These are phyloP conservation scores for Napeogenes inachia DNA, from an alignment of 2,888 invertebrate species.

Conservation along the genomic window DNA sequence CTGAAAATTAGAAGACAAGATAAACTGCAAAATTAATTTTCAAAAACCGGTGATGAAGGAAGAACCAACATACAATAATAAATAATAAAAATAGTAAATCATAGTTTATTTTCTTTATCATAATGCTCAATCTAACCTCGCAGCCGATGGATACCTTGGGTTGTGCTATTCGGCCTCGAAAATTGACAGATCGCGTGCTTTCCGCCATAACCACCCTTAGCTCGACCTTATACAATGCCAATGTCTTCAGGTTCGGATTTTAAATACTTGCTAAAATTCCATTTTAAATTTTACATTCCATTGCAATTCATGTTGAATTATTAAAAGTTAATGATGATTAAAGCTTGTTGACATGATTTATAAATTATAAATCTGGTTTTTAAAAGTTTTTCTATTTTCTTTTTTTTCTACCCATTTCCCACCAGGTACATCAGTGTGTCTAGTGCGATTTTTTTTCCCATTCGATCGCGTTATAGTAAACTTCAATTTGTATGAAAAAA, in stretches of 20 bases:
- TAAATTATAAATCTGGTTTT: too few species aligned
- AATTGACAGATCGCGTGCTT: slow-evolving; percentile 60
- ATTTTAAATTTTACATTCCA: neutral
- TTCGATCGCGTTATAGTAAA: too few species aligned
- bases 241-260: slow-evolving; percentile 34
- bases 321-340: too few species aligned
- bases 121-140: slow-evolving; percentile 31
- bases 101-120: slow-evolving; percentile 28
- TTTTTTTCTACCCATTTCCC: too few species aligned
- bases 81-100: slow-evolving; percentile 9
- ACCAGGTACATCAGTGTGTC: too few species aligned
- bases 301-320: too few species aligned
- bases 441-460: too few species aligned
- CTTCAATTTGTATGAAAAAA: too few species aligned
- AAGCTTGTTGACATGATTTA: too few species aligned
- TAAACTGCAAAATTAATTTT: neutral
- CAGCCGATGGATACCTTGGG: slow-evolving; percentile 25
- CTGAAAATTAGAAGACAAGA: too few species aligned
- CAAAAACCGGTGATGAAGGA: neutral
- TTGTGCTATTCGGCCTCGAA: slow-evolving; percentile 40
- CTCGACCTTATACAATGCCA: slow-evolving; percentile 54
- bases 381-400: too few species aligned
- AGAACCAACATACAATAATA: neutral
- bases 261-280: neutral
- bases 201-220: slow-evolving; percentile 38